Conservation (phyloP, 2,888 invertebrate species). For the Philonicus albiceps region DNA sequence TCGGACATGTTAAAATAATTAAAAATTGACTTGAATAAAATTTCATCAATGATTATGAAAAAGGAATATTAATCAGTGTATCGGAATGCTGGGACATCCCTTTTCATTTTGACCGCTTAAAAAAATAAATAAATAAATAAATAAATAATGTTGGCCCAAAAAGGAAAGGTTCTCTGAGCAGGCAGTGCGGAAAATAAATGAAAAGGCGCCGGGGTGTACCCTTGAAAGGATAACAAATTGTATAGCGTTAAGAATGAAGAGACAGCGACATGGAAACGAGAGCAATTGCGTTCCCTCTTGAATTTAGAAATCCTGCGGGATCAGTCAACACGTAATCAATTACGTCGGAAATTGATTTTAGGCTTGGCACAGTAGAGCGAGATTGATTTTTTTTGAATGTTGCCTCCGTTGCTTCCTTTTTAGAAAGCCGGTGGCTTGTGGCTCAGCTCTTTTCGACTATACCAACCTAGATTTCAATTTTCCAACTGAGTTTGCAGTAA, state of each 20-base stretch:
- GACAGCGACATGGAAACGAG: conserved; percentile 33
- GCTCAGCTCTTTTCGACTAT: neutral
- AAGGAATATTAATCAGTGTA: conserved; percentile 15
- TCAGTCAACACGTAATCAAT: conserved; percentile 50
- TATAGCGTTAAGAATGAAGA: conserved; percentile 30
- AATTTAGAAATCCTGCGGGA: conserved; percentile 45
- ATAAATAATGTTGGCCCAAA: no score
- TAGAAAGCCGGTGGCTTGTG: neutral
- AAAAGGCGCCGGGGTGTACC: neutral
- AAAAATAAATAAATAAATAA: neutral
- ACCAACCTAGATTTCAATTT: conserved; percentile 18
- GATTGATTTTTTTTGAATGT: conserved; percentile 46
- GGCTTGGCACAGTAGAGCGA: conserved; percentile 33
- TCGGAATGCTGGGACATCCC: neutral
- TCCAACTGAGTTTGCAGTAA: conserved; percentile 26
- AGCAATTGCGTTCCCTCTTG: conserved; percentile 3
- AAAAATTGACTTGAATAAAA: conserved; percentile 32
- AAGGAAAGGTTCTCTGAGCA: neutral
- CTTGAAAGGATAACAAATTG: conserved; percentile 35
- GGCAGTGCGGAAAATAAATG: conserved; percentile 8
- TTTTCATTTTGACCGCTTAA: neutral
- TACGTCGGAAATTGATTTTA: conserved; percentile 49
- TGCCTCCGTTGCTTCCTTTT: neutral
- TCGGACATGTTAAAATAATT: conserved; percentile 26
- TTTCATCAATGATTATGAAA: conserved; percentile 21